A percentile compares a stretch with the other conserved stretches of the same genome.
Evolutionary conservation across 2,113 vertebrate species (phyloP).

Genomic region (Mellivora capensis): DNA sequence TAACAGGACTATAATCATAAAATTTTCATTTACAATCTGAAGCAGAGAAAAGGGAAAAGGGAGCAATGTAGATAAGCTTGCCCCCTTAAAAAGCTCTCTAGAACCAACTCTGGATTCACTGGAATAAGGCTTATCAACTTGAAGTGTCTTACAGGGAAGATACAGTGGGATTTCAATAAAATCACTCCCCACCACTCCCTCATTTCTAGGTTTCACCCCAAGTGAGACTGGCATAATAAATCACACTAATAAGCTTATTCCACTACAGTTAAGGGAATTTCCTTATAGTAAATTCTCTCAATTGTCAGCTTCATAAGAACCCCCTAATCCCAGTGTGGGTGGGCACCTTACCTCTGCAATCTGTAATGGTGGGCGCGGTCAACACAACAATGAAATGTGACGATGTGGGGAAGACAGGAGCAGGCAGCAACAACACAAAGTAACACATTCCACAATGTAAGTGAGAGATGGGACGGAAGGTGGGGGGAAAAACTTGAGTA

Average conservation of each 20-base stretch:
- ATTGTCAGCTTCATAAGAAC: conserved; percentile 36
- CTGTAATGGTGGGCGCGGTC: conserved; percentile 88
- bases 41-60: not conserved
- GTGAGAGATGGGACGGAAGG: conserved; percentile 83
- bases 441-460: conserved; percentile 87
- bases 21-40: conserved; percentile 43
- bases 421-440: conserved; percentile 87
- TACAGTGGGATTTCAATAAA: conserved; percentile 12
- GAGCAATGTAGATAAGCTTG: not conserved
- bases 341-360: conserved; percentile 86
- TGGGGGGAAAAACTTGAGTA: conserved; percentile 83
- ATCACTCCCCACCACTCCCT: conserved; percentile 9
- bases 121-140: not conserved
- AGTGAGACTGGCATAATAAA: conserved; percentile 11
- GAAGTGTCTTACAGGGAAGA: not conserved
- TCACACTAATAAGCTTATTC: not conserved
- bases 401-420: conserved; percentile 85
- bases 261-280: not conserved
- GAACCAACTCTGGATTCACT: conserved; percentile 33
- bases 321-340: conserved; percentile 13
- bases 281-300: not conserved
- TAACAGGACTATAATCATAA: conserved; percentile 25
- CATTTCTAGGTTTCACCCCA: conserved; percentile 29
- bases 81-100: not conserved
- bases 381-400: conserved; percentile 89